These are phyloP conservation scores for Sinella curviseta DNA, from an alignment of 1,140 invertebrate species.

Conservation along the genomic window DNA sequence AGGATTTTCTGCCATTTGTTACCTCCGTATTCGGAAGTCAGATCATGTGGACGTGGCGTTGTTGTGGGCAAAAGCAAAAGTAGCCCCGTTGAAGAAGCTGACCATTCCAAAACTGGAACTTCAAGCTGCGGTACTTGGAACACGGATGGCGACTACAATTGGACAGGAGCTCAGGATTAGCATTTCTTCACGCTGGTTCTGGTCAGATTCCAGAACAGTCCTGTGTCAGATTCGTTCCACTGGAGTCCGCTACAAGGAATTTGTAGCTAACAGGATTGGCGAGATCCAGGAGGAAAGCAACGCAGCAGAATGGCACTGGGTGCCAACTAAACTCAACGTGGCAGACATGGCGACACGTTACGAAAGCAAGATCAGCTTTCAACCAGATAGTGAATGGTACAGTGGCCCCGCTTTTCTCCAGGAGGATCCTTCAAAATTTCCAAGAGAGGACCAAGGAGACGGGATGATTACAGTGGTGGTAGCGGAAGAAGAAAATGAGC, in stretches of 20 bases:
- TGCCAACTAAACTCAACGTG: too few species aligned
- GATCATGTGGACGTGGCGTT: conserved; percentile 38
- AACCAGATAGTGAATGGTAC: not conserved
- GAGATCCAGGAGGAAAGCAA: not conserved
- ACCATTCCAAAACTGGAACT: conserved; percentile 55
- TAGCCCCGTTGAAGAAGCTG: conserved; percentile 51
- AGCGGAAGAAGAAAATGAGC: too few species aligned
- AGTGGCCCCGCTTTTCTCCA: not conserved
- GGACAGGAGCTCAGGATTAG: not conserved
- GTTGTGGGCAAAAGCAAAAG: conserved; percentile 51
- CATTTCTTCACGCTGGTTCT: not conserved
- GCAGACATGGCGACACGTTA: not conserved
- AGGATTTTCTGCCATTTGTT: conserved; percentile 48
- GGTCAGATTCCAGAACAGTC: not conserved
- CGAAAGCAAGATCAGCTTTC: not conserved
- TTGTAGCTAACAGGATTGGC: too few species aligned
- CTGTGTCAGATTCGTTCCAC: not conserved
- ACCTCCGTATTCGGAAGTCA: conserved; percentile 33
- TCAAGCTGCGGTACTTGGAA: conserved; percentile 52
- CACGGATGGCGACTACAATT: conserved; percentile 8
- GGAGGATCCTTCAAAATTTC: not conserved
- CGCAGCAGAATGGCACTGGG: too few species aligned
- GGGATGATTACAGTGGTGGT: too few species aligned
- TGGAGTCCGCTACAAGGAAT: too few species aligned
- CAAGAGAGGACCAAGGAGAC: not conserved